Evolutionary conservation across 2,797 vertebrate genomes (phyloP).

Genomic region (Pseudocheirus occidentalis): DNA sequence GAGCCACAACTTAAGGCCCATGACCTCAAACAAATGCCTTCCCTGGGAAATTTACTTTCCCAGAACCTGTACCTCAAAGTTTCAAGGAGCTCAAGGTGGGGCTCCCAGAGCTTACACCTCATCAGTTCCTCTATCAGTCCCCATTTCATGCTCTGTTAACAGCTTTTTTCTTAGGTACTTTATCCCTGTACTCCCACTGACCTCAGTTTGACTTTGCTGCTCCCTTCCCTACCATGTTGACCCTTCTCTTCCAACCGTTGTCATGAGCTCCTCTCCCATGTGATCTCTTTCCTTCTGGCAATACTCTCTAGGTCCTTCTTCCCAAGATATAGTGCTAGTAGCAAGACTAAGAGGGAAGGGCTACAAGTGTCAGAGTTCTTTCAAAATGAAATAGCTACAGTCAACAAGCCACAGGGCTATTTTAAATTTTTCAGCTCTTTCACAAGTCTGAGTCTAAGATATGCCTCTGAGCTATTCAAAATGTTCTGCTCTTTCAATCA

Average conservation of each 20-base stretch:
- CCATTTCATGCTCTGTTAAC: not conserved
- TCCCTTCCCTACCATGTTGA: not conserved
- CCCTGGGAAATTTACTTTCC: no score
- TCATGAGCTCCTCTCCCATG: not conserved
- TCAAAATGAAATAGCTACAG: not conserved
- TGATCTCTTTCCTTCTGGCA: not conserved
- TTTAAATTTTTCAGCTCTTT: not conserved
- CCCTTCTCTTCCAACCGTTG: not conserved
- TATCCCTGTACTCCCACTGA: not conserved
- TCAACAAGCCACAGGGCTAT: not conserved
- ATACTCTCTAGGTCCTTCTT: not conserved
- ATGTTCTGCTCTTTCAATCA: not conserved
- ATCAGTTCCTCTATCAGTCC: no score
- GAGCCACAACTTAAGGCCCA: no score
- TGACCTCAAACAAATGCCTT: no score
- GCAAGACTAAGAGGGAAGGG: slow-evolving; percentile 45
- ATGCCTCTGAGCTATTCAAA: not conserved
- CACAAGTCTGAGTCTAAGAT: not conserved
- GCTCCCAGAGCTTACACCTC: no score
- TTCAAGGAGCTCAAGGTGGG: no score
- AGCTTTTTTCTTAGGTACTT: not conserved
- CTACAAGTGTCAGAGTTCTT: not conserved
- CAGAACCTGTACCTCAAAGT: no score
- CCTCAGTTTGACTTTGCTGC: not conserved
- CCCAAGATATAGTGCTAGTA: slow-evolving; percentile 3